A percentile compares a stretch with the other conserved stretches of the same genome.
Conservation (phyloP, 1,140 invertebrate genomes). For the Triops cancriformis region DNA sequence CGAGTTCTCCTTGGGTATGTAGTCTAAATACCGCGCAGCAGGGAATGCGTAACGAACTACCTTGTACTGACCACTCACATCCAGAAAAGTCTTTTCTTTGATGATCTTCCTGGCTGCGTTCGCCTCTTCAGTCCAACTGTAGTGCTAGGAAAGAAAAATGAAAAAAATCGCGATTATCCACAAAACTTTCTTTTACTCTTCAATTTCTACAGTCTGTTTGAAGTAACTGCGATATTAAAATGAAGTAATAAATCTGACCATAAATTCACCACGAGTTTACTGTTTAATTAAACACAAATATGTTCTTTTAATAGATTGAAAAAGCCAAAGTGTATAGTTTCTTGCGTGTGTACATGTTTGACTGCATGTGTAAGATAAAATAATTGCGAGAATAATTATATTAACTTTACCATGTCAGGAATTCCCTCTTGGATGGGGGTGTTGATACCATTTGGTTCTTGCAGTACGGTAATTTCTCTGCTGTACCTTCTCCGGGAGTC, state of each 20-base stretch:
- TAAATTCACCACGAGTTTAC: too few relatives aligned
- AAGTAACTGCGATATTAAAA: too few relatives aligned
- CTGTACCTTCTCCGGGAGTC: background rate
- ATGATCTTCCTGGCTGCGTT: background rate
- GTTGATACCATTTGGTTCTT: background rate
- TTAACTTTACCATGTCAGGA: background rate
- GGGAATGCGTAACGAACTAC: background rate
- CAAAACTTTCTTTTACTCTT: background rate
- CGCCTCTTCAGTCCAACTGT: background rate
- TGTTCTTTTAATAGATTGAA: too few relatives aligned
- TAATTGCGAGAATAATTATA: too few relatives aligned
- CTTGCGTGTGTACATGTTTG: too few relatives aligned
- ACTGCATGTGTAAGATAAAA: too few relatives aligned
- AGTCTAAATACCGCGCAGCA: background rate
- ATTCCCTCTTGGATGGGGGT: background rate
- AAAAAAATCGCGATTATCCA: background rate
- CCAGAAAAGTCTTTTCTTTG: background rate
- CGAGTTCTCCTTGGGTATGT: background rate
- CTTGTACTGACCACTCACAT: background rate
- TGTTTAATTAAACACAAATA: too few relatives aligned
- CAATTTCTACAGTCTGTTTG: background rate
- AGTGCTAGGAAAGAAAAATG: background rate
- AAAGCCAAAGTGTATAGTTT: too few relatives aligned
- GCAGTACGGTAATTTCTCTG: background rate
- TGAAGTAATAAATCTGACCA: too few relatives aligned